Conservation (phyloP, 2,888 invertebrate species). For the Bugula neritina region DNA sequence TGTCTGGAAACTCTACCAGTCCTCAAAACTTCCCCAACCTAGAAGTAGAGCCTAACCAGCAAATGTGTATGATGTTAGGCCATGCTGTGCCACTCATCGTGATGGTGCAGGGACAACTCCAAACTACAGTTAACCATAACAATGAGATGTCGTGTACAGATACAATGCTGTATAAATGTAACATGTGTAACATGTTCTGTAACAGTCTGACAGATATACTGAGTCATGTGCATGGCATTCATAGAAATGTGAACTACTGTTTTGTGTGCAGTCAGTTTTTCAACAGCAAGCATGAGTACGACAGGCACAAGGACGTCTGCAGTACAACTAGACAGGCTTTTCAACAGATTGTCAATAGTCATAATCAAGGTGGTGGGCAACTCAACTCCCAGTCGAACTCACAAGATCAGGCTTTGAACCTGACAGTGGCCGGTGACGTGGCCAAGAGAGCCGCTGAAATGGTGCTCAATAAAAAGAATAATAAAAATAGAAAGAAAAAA, state of each 20-base stretch:
- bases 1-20: constrained; percentile 4
- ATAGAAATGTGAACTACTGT: neutral
- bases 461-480: neutral
- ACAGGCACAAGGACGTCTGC: constrained; percentile 15
- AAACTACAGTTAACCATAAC: neutral
- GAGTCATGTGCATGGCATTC: constrained; percentile 38
- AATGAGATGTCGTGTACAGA: neutral
- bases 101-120: constrained; percentile 24
- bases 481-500: constrained; percentile 1
- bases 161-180: constrained; percentile 48
- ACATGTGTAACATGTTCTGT: constrained; percentile 48
- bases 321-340: neutral
- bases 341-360: neutral
- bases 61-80: constrained; percentile 25
- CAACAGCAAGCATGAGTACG: neutral
- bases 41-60: neutral
- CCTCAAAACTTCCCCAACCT: neutral
- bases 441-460: constrained; percentile 10
- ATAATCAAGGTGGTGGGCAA: neutral
- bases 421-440: neutral
- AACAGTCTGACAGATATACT: constrained; percentile 42
- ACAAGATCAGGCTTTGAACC: neutral
- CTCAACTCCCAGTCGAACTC: neutral
- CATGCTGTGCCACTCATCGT: constrained; percentile 27
- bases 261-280: constrained; percentile 22